These are phyloP conservation scores for Eupithecia subfuscata DNA, from an alignment of 2,888 invertebrate genomes.

Conservation along the genomic window DNA sequence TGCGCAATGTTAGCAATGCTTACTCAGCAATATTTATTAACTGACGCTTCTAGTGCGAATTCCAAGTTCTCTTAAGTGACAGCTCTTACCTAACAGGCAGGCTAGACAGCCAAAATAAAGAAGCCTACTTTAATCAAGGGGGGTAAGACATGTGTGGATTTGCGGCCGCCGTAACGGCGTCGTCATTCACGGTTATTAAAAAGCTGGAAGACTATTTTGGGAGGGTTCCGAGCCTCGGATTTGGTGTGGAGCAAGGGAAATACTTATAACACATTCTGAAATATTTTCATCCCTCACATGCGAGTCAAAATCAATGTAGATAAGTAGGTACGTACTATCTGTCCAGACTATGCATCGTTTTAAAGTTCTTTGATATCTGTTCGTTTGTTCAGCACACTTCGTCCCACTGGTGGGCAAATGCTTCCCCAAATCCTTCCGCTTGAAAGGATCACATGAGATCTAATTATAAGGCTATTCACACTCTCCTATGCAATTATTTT, in stretches of 20 bases:
- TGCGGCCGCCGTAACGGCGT: constrained; percentile 43
- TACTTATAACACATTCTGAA: not conserved
- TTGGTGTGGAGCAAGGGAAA: constrained; percentile 39
- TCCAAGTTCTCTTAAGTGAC: not conserved
- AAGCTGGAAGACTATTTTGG: constrained; percentile 58
- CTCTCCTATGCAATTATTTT: too few relatives aligned
- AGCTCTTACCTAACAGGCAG: not conserved
- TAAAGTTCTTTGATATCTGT: too few relatives aligned
- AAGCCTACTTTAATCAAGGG: constrained; percentile 43
- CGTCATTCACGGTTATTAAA: constrained; percentile 65
- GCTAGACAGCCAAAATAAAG: constrained; percentile 24
- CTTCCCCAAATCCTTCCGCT: too few relatives aligned
- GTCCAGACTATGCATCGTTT: too few relatives aligned
- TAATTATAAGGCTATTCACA: too few relatives aligned
- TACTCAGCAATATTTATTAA: not conserved
- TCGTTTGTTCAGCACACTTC: too few relatives aligned
- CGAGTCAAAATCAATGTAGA: not conserved
- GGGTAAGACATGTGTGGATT: constrained; percentile 42
- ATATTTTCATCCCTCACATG: not conserved
- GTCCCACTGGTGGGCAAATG: too few relatives aligned
- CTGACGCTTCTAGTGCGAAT: not conserved
- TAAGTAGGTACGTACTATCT: too few relatives aligned
- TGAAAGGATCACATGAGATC: too few relatives aligned
- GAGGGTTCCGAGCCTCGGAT: constrained; percentile 47
- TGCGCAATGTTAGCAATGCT: not conserved